Base-by-base conservation (phyloP, 2,113 vertebrate species). In the Vidua chalybeata region DNA sequence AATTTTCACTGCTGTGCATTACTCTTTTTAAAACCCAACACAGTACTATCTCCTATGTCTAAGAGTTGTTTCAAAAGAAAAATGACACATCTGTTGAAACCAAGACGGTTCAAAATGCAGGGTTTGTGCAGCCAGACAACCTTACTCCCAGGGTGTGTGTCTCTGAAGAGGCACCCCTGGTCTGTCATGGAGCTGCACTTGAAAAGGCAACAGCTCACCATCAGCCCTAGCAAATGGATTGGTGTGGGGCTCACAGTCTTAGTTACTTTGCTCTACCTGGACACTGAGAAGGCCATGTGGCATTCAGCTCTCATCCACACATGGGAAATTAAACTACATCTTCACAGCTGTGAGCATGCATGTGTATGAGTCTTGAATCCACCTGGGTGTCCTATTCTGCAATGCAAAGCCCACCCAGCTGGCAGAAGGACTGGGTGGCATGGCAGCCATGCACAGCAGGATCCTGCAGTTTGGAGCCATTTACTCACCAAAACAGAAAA, bases 301-400 rank as follows among this genome's bases (percentile, higher is more conserved):
- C 33, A 61, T 82, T 88, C 35, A 77, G 35, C 15, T 69, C 27
- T 80, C 66, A 74, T n/a, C 3, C 3, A 2, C 28, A 46, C 4
- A n/a, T 7, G 5, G 1, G 30, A 74, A 77, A 43, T 69, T 22
- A 78, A 55, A 59, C 9, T 46, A 37, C 3, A 1, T 16, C 33
- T 74, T 59, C 41, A 78, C 11, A 85, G 41, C 20, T 4, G 3
- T 26, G 23, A 78, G 41, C 71, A 61, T 13, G 49, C 28, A 69
- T 3, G 1, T 2, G 1, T 28, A 10, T 5, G 3, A 84, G 11
- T 31, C 26, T 20, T 6, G 2, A 52, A 68, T 45, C 31, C 31
- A n/a, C 7, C 37, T 0, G 0, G 18, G 10, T 39, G n/a, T 22
- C 33, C 61, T 7, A 0, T 7, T 41, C 48, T 68, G 39, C 2